Evolutionary conservation across 1,140 invertebrate genomes (phyloP).

Genomic region (Leucophenga varia): DNA sequence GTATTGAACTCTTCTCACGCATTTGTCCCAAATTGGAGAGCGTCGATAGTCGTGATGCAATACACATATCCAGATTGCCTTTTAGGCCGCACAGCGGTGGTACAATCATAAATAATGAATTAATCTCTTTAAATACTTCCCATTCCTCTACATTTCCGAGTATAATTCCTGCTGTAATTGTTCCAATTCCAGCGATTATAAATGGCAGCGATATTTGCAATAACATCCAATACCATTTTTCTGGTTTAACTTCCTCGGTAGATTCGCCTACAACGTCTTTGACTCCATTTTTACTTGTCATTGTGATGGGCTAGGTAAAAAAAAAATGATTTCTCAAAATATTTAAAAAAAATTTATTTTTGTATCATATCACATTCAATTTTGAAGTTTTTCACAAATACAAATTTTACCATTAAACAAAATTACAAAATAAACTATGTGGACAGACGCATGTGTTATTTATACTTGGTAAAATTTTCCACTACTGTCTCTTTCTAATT

Average conservation of each 20-base stretch:
- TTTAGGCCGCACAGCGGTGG: conserved; percentile 94
- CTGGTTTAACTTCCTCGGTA: conserved; percentile 23
- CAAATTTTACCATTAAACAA: no score
- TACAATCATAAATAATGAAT: conserved; percentile 90
- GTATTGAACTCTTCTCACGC: conserved; percentile 67
- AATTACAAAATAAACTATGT: no score
- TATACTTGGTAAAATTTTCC: no score
- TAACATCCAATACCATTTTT: conserved; percentile 64
- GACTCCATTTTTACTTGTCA: no score
- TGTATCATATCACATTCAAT: no score
- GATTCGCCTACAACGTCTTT: no score
- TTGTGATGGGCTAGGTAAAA: no score
- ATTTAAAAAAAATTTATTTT: no score
- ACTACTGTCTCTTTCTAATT: no score
- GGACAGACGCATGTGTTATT: no score
- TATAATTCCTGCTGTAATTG: conserved; percentile 85
- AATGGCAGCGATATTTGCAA: conserved; percentile 89
- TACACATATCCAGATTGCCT: conserved; percentile 97
- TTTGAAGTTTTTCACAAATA: no score
- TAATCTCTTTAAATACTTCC: conserved; percentile 80
- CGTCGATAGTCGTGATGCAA: conserved; percentile 90
- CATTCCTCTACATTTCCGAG: conserved; percentile 87
- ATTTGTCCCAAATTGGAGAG: conserved; percentile 83
- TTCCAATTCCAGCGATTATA: conserved; percentile 86
- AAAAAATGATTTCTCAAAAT: no score